Evolutionary conservation across 2,797 vertebrate genomes (phyloP).

Genomic region (Clarias pachynema): DNA sequence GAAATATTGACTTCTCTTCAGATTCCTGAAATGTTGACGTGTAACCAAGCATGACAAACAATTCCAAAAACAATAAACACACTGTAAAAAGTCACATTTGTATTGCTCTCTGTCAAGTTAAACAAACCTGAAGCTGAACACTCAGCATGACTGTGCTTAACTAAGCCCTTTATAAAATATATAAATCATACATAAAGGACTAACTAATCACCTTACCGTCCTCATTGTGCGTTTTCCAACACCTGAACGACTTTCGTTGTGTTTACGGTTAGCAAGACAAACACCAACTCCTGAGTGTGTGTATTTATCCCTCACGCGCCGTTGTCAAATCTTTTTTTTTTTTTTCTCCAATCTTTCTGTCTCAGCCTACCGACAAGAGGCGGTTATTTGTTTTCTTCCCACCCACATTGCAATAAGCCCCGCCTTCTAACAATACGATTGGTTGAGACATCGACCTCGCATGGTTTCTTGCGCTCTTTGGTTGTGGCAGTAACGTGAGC

Average conservation of each 20-base stretch:
- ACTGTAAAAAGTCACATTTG: background rate
- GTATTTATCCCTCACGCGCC: slow-evolving; percentile 47
- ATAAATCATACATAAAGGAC: background rate
- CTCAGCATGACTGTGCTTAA: slow-evolving; percentile 17
- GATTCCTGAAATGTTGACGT: background rate
- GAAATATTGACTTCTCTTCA: background rate
- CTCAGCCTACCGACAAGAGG: slow-evolving; percentile 56
- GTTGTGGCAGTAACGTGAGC: background rate
- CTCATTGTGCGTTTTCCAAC: background rate
- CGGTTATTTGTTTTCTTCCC: slow-evolving; percentile 26
- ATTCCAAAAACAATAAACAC: background rate
- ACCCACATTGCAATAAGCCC: slow-evolving; percentile 2
- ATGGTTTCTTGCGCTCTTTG: background rate
- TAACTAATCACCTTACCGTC: slow-evolving; percentile 13
- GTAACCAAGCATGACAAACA: background rate
- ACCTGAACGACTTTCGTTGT: background rate
- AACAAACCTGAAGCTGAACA: background rate
- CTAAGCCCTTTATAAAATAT: background rate
- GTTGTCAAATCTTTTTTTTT: slow-evolving; percentile 14
- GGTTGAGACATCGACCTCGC: background rate
- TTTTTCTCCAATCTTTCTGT: slow-evolving; percentile 24
- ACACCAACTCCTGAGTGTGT: slow-evolving; percentile 13
- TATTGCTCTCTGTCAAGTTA: background rate
- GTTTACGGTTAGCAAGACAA: background rate
- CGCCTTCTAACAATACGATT: background rate